Evolutionary conservation across 2,797 vertebrate genomes (phyloP).

Genomic region (Parotocinclus haroldoi): DNA sequence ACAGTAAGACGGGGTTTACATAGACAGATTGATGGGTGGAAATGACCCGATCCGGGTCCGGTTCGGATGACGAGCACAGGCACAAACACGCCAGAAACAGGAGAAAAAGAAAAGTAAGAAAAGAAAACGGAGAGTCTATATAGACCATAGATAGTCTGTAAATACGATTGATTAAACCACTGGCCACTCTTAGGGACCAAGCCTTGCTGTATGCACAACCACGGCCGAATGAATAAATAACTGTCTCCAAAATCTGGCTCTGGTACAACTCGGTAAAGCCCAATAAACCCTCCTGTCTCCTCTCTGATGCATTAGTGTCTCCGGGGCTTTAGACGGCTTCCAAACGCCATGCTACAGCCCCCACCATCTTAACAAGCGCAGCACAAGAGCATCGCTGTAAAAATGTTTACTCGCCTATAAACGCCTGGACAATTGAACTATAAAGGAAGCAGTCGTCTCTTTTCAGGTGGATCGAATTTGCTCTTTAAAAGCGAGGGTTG

Average conservation of each 20-base stretch:
- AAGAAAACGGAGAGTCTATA: no score
- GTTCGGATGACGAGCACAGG: no score
- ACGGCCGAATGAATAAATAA: no score
- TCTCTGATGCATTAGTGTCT: constrained; percentile 20
- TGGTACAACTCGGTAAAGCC: constrained; percentile 2
- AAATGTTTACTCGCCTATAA: constrained; percentile 8
- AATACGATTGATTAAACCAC: no score
- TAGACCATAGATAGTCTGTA: no score
- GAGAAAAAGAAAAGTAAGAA: no score
- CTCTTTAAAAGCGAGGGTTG: not conserved
- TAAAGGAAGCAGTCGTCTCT: not conserved
- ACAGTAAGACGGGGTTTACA: no score
- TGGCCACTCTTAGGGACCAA: no score
- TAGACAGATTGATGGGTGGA: no score
- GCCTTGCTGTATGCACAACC: no score
- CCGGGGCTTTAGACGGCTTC: not conserved
- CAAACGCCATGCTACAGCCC: not conserved
- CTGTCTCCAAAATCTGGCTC: constrained; percentile 5
- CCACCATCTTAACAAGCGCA: constrained; percentile 14
- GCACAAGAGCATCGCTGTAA: not conserved
- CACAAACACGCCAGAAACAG: no score
- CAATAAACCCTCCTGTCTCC: constrained; percentile 20
- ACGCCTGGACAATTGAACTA: not conserved
- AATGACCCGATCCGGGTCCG: no score
- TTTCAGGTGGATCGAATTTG: not conserved